Percentiles rank a stretch among this genome's conserved stretches.
These are phyloP conservation scores for Chaetodon auriga DNA, from an alignment of 2,113 vertebrate species.

Conservation along the genomic window DNA sequence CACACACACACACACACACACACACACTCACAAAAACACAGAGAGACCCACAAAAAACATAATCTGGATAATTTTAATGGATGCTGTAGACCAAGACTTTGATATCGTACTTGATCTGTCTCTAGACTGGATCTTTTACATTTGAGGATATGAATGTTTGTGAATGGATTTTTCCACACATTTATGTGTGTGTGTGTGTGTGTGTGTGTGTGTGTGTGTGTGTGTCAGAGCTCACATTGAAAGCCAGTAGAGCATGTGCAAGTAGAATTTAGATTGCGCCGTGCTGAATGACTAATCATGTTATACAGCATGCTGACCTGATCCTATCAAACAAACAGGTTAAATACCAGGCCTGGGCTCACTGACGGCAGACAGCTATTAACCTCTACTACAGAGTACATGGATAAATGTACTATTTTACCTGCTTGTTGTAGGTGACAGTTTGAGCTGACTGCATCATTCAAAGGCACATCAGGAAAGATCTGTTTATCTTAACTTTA, in stretches of 20 bases:
- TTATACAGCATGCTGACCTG: background rate
- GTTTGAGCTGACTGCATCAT: background rate
- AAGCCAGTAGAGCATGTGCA: background rate
- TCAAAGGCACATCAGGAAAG: background rate
- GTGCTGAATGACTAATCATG: slow-evolving; percentile 10
- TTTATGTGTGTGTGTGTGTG: background rate
- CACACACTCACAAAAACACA: too few relatives aligned
- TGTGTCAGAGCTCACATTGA: background rate
- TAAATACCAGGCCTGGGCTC: background rate
- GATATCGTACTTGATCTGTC: background rate
- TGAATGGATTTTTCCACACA: background rate
- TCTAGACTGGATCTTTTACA: background rate
- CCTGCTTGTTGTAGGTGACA: background rate
- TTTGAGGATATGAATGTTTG: background rate
- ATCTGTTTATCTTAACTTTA: background rate
- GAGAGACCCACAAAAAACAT: too few relatives aligned
- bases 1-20: too few relatives aligned
- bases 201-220: background rate
- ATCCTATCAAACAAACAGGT: slow-evolving; percentile 1
- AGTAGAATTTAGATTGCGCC: background rate
- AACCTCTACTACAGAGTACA: background rate
- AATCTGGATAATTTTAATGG: too few relatives aligned
- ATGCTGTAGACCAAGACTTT: background rate
- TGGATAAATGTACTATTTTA: background rate
- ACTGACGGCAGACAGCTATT: background rate